Conservation (phyloP, 2,888 invertebrate genomes). For the Disparrhopalites patrizii region DNA sequence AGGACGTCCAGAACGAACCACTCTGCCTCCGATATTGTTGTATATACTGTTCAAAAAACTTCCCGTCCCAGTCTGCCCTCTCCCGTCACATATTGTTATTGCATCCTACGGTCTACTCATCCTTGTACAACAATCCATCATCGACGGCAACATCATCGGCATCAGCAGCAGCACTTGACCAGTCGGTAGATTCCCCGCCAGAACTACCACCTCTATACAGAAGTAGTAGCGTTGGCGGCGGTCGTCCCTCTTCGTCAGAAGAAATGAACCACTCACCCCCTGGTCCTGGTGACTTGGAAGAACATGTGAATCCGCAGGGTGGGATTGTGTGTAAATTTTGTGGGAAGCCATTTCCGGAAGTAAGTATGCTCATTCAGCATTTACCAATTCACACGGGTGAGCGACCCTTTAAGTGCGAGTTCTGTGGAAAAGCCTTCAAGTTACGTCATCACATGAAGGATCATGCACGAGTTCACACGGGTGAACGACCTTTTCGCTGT, state of each 20-base stretch:
- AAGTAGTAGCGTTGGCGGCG: conserved; percentile 13
- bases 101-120: conserved; percentile 45
- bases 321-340: conserved; percentile 75
- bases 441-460: conserved; percentile 90
- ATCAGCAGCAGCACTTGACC: conserved; percentile 50
- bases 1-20: conserved; percentile 50
- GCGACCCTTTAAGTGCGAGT: conserved; percentile 87
- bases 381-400: conserved; percentile 86
- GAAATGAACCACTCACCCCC: conserved; percentile 25
- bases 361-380: conserved; percentile 79
- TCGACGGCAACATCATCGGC: conserved; percentile 19
- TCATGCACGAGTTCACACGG: conserved; percentile 88
- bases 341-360: conserved; percentile 87
- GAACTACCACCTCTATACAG: conserved; percentile 29
- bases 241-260: conserved; percentile 22
- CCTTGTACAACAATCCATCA: conserved; percentile 34
- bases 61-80: conserved; percentile 44
- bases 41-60: conserved; percentile 46
- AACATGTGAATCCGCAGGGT: conserved; percentile 28
- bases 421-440: conserved; percentile 90
- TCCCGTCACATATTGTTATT: conserved; percentile 45
- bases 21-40: conserved; percentile 46
- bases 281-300: conserved; percentile 27
- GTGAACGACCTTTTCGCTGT: conserved; percentile 84
- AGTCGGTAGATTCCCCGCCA: conserved; percentile 51